A percentile compares a stretch with the other conserved stretches of the same genome.
Evolutionary conservation across 2,797 vertebrate genomes (phyloP).

Genomic region (Coluber constrictor): DNA sequence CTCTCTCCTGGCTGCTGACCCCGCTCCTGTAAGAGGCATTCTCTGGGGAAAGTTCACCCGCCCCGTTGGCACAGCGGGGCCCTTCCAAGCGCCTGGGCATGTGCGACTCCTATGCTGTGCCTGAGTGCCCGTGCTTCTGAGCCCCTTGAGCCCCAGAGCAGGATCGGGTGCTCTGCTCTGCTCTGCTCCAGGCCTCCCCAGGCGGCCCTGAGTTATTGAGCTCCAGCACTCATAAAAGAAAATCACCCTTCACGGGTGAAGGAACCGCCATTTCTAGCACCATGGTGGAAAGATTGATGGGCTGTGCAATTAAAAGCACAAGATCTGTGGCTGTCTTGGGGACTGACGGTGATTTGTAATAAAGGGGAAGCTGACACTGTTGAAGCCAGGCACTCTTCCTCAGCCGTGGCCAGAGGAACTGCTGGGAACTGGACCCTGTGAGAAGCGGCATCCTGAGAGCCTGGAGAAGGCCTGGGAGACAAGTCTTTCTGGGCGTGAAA

Average conservation of each 20-base stretch:
- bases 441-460: neutral
- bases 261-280: conserved; percentile 60
- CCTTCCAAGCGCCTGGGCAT: neutral
- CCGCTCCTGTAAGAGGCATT: neutral
- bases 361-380: neutral
- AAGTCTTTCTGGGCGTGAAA: neutral
- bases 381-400: neutral
- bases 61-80: neutral
- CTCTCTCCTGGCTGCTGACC: neutral
- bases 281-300: conserved; percentile 56
- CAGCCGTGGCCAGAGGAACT: neutral
- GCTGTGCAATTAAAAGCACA: conserved; percentile 59
- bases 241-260: conserved; percentile 73
- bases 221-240: conserved; percentile 64
- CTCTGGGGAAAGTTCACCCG: neutral
- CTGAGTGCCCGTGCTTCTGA: neutral
- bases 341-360: conserved; percentile 28
- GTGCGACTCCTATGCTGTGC: neutral
- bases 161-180: neutral
- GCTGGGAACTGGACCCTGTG: neutral
- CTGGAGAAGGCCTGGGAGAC: neutral
- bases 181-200: conserved; percentile 24
- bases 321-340: conserved; percentile 49
- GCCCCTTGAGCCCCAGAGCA: neutral
- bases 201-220: conserved; percentile 61